A percentile compares a stretch with the other conserved stretches of the same genome.
Evolutionary conservation across 2,113 vertebrate species (phyloP).

Genomic region (Saguinus imperator): DNA sequence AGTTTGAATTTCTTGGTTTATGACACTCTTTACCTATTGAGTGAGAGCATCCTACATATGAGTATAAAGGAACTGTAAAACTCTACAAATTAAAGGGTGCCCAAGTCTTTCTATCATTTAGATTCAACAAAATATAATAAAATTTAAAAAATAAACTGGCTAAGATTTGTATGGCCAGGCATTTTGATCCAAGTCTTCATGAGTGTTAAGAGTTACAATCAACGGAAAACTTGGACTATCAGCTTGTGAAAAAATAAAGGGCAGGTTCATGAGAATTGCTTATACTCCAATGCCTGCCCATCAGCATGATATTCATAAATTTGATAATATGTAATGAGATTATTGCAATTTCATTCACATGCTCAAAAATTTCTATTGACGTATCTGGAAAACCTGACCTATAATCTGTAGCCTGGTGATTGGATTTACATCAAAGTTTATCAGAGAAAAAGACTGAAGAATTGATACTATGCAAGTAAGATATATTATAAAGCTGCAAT

Average conservation of each 20-base stretch:
- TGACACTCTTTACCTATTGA: neutral
- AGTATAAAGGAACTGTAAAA: neutral
- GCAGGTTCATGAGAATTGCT: neutral
- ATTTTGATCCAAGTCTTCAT: neutral
- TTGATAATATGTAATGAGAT: neutral
- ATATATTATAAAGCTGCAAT: neutral
- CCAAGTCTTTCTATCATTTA: neutral
- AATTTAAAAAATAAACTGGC: neutral
- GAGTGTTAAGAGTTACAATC: neutral
- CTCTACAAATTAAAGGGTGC: neutral
- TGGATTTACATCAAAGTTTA: neutral
- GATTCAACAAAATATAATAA: neutral
- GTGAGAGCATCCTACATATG: neutral
- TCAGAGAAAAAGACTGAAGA: neutral
- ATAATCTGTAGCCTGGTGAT: neutral
- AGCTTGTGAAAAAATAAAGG: neutral
- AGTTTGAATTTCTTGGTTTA: neutral
- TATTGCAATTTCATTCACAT: neutral
- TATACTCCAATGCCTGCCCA: neutral
- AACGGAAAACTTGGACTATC: neutral
- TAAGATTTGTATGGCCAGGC: neutral
- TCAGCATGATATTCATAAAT: neutral
- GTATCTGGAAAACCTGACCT: neutral
- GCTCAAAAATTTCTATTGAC: neutral
- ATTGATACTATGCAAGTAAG: neutral